These are phyloP conservation scores for Scaptomyza tumidula DNA, from an alignment of 2,888 invertebrate species.

Conservation along the genomic window DNA sequence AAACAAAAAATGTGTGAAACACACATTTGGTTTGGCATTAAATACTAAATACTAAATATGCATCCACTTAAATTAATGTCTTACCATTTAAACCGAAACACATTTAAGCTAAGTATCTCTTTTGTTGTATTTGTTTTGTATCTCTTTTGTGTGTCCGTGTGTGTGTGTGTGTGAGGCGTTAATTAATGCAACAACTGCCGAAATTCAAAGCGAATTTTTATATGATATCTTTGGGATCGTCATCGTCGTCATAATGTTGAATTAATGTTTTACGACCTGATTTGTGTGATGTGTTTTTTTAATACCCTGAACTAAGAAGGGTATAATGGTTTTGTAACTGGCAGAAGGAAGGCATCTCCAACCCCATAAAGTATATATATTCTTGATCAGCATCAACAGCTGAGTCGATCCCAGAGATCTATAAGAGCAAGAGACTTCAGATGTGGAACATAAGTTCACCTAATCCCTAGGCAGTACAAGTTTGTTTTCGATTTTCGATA, in stretches of 20 bases:
- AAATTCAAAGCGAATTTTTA: constrained; percentile 28
- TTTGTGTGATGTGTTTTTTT: constrained; percentile 25
- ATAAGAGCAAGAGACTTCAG: too few relatives aligned
- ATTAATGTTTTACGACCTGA: constrained; percentile 71
- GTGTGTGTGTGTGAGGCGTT: constrained; percentile 21
- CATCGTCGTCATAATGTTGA: constrained; percentile 54
- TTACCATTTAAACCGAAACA: constrained; percentile 61
- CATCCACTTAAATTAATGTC: constrained; percentile 59
- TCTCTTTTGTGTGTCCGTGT: constrained; percentile 24
- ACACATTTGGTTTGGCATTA: constrained; percentile 13
- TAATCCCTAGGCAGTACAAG: too few relatives aligned
- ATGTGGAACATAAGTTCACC: too few relatives aligned
- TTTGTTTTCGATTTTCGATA: too few relatives aligned
- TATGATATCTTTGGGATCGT: constrained; percentile 57
- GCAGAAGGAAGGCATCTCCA: too few relatives aligned
- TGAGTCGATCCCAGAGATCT: too few relatives aligned
- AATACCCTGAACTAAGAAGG: too few relatives aligned
- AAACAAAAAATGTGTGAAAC: constrained; percentile 7
- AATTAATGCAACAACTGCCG: constrained; percentile 63
- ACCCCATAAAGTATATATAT: too few relatives aligned
- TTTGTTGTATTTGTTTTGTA: constrained; percentile 23
- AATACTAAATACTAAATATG: not conserved
- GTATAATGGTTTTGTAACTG: too few relatives aligned
- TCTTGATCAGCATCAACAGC: too few relatives aligned
- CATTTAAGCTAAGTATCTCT: constrained; percentile 43